Base-by-base conservation (phyloP, 2,888 invertebrate species). In the Neoaliturus tenellus region DNA sequence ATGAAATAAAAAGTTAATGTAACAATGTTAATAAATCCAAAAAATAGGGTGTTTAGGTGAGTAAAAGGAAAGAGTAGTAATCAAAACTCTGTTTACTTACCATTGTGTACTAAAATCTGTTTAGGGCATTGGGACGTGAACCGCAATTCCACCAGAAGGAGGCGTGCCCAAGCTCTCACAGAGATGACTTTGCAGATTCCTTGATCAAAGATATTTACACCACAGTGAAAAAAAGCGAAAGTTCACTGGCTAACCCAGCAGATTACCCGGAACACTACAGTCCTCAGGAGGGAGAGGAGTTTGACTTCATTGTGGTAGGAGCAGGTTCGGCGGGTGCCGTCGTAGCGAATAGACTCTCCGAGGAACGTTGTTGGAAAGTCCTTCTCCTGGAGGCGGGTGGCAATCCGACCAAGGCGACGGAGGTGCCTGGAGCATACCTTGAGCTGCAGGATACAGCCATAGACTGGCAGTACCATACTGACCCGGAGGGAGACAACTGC, bases 381-480 rank as follows among this genome's bases (percentile, higher is more conserved):
- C 90, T 96, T 2, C 90, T 96, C 0, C 88, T 96, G 10, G 96
- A 96, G 89, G 94, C 94, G 0, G 94, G 94, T 0, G 90, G 90
- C 39, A 90, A 91, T 23, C 92, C 93, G 83, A 91, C 91, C 5
- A 88, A 93, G 0, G 88, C 93, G 1, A 92, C 92, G 6, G 93
- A 94, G 85, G 91, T 94, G 5, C 94, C 94, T 0, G 91, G 93
- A 0, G 86, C 94, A n/a, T 91, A 92, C 0, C 92, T 91, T n/a
- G 92, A 92, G 86, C 91, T 94, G 55, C 93, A 93, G 86, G 89
- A 92, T 20, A 93, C 93, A 0, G 92, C 93, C 51, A 93, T 93
- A 87, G 93, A 95, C 86, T 96, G 96, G 95, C 93, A 93, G 71
- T 96, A 95, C 89, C 92, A 92, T 71, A 94, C 94, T 85, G 93